These are phyloP conservation scores for Archips xylosteana DNA, from an alignment of 2,888 invertebrate genomes.

Conservation along the genomic window DNA sequence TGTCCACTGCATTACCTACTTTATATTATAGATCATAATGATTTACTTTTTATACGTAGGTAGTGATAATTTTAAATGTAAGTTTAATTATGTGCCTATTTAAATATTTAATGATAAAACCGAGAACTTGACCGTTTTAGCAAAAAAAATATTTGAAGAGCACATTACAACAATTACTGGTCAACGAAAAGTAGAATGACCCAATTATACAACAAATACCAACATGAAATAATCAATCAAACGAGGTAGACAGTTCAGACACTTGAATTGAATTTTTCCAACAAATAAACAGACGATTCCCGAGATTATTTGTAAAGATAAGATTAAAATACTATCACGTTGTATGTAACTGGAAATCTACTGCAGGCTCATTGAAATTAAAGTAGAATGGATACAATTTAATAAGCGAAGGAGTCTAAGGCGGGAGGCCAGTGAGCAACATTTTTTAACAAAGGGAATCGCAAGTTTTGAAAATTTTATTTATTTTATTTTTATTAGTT, in stretches of 20 bases:
- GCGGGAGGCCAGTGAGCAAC: not conserved
- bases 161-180: too few relatives aligned
- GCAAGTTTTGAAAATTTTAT: not conserved
- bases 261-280: conserved; percentile 5
- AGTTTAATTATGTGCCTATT: too few relatives aligned
- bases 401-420: not conserved
- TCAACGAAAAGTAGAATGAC: too few relatives aligned
- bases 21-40: too few relatives aligned
- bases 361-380: not conserved
- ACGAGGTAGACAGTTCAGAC: conserved; percentile 6
- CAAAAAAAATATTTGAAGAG: too few relatives aligned
- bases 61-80: too few relatives aligned
- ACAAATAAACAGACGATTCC: not conserved
- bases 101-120: too few relatives aligned
- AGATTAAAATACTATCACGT: not conserved
- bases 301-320: not conserved
- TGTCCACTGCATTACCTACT: too few relatives aligned
- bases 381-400: not conserved
- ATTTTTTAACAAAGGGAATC: not conserved
- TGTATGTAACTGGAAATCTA: not conserved
- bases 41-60: too few relatives aligned
- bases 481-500: too few relatives aligned
- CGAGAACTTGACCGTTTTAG: too few relatives aligned
- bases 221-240: conserved; percentile 9
- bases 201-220: not conserved